Evolutionary conservation across 1,140 invertebrate species (phyloP), one percentile per base, ranked within the genome.

Genomic region (Penaeus japonicus): DNA sequence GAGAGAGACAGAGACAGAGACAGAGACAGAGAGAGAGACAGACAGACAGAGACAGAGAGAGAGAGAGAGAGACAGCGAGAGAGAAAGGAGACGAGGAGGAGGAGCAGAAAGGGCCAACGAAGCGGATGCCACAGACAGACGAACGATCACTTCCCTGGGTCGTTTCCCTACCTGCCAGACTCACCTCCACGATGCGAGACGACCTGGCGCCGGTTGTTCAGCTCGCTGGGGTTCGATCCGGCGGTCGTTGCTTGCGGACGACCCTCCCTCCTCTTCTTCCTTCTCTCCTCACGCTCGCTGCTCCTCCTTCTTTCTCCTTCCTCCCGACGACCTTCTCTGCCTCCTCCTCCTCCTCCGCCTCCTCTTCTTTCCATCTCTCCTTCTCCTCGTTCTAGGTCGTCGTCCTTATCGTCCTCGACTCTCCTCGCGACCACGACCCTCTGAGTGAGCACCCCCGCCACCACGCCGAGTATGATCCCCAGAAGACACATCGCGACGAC

Each of bases 141-240:
- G 0, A 47, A 47, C 39, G 39, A 47, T 47, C 39, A 47, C 39
- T 47, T 47, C 39, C 39, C 39, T 47, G 39, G 39, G 2, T 27
- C n/a, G 35, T 78, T n/a, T 77, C 47, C 65, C 47, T 88, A 88
- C 86, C 86, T 88, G 86, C 32, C 47, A 24, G 57, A 88, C 86
- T 88, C 86, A 88, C 86, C 86, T 88, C 57, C 77, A 54, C 86
- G 80, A 24, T 55, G 47, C 80, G 59, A 18, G 81, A 35, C 57
- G 54, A 55, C 79, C 15, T 73, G 54, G 35, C 30, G 80, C 10
- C 53, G 65, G 70, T 47, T 79, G 70, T 59, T 77, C 24, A 53
- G 27, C 30, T 39, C 55, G 24, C 30, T n/a, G 3, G 35, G n/a
- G 3, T 79, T 47, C 22, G 86, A 22, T 15, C 30, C 20, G 5